Conservation (phyloP, 2,113 vertebrate species). For the Alethe diademata region DNA sequence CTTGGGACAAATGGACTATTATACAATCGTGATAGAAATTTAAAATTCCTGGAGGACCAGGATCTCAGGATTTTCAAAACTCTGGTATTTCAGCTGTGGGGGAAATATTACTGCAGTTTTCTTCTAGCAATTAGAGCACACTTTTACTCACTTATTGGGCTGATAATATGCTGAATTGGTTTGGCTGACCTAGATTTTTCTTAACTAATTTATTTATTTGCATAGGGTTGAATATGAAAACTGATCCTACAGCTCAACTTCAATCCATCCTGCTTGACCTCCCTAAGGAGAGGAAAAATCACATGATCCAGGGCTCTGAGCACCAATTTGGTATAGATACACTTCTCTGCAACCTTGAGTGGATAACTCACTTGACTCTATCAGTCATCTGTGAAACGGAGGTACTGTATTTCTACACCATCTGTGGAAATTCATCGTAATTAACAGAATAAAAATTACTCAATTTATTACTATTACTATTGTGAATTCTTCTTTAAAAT, state of each 20-base stretch:
- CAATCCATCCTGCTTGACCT: background rate
- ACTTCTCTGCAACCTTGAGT: background rate
- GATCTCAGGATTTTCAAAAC: background rate
- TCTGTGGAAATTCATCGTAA: background rate
- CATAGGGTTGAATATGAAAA: background rate
- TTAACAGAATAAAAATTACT: background rate
- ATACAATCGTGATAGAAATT: background rate
- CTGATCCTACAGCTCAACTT: background rate
- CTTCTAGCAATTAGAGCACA: background rate
- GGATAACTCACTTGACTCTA: background rate
- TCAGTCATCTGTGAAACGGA: background rate
- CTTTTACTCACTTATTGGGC: background rate
- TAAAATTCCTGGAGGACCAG: background rate
- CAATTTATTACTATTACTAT: background rate
- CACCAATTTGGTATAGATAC: background rate
- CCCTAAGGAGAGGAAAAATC: background rate
- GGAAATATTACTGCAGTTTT: background rate
- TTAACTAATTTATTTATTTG: background rate
- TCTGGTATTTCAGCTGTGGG: fast-evolving
- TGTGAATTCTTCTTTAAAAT: background rate
- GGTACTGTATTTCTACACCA: background rate
- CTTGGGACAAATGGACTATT: fast-evolving
- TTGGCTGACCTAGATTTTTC: background rate
- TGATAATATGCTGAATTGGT: background rate
- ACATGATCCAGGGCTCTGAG: background rate